Percentiles rank a stretch among this genome's conserved stretches.
phyloP scores from a whole-genome alignment of 1,140 invertebrate genomes.

The Thaumatotibia leucotreta region DNA sequence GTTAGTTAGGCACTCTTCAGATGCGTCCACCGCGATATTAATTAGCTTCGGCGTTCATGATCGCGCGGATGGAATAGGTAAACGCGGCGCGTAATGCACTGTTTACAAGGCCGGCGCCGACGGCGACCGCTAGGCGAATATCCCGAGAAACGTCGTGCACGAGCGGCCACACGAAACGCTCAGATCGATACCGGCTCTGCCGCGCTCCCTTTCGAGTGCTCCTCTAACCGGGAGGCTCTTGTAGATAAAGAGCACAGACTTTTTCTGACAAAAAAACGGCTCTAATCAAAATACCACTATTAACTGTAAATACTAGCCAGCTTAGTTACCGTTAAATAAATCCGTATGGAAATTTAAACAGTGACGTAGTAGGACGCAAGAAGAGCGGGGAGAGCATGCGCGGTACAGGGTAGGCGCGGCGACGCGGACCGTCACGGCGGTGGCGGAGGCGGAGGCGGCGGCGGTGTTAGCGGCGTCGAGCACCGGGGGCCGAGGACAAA shows the following conservation, averaged over 20 bases:
- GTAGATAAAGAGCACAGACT: neutral
- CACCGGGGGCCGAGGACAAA: slow-evolving; percentile 48
- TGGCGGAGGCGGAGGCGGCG: slow-evolving; percentile 39
- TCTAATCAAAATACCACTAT: slow-evolving; percentile 29
- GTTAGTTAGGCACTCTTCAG: slow-evolving; percentile 27
- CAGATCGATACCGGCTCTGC: slow-evolving; percentile 63
- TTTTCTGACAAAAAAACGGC: neutral
- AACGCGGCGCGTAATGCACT: slow-evolving; percentile 57
- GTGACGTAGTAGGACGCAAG: slow-evolving; percentile 51
- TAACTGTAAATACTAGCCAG: slow-evolving; percentile 32
- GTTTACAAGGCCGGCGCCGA: slow-evolving; percentile 67
- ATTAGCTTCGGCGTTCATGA: slow-evolving; percentile 58
- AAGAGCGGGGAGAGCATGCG: slow-evolving; percentile 53
- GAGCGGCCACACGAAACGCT: slow-evolving; percentile 57
- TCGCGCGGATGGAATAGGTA: slow-evolving; percentile 57
- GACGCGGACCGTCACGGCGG: slow-evolving; percentile 26
- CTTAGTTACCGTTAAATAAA: slow-evolving; percentile 34
- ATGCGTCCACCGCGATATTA: slow-evolving; percentile 54
- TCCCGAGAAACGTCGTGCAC: slow-evolving; percentile 65
- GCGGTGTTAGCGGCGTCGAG: slow-evolving; percentile 28
- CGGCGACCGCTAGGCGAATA: slow-evolving; percentile 67
- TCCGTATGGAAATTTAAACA: slow-evolving; percentile 52
- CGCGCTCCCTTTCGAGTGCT: slow-evolving; percentile 54
- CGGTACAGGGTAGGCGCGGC: slow-evolving; percentile 51
- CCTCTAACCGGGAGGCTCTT: slow-evolving; percentile 33